Percentiles rank a stretch among this genome's conserved stretches.
Evolutionary conservation across 1,140 invertebrate species (phyloP).

Genomic region (Thalassaphorura encarpata): DNA sequence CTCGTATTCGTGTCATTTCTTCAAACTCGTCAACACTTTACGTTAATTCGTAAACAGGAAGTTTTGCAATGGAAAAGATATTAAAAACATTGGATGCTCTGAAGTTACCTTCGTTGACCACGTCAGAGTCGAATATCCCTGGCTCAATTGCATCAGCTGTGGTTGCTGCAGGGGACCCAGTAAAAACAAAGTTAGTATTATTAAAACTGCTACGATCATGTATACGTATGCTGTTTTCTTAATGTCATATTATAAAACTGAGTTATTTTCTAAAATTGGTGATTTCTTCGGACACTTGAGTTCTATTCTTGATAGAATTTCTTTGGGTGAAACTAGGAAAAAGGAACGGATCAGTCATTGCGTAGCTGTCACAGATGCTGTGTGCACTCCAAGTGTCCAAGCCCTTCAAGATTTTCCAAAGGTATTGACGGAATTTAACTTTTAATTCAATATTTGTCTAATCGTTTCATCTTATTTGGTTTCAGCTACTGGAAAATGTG

Average conservation of each 20-base stretch:
- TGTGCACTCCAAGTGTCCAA: conserved; percentile 19
- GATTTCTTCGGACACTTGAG: not conserved
- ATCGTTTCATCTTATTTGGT: not conserved
- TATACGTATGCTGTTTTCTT: not conserved
- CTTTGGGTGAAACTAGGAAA: conserved; percentile 26
- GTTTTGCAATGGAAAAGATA: conserved; percentile 27
- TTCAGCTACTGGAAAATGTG: conserved; percentile 53
- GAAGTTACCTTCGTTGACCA: conserved; percentile 18
- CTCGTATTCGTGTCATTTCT: too few species aligned
- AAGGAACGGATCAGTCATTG: conserved; percentile 29
- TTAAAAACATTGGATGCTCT: conserved; percentile 25
- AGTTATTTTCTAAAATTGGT: not conserved
- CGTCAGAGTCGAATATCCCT: conserved; percentile 22
- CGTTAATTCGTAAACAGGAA: too few species aligned
- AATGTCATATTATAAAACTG: not conserved
- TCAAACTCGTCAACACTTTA: too few species aligned
- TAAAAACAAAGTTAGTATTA: conserved; percentile 27
- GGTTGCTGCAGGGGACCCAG: conserved; percentile 26
- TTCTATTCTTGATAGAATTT: not conserved
- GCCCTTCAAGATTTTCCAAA: conserved; percentile 19
- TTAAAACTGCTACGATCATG: not conserved
- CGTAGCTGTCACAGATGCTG: conserved; percentile 26
- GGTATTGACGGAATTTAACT: conserved; percentile 9
- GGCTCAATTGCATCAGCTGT: conserved; percentile 26
- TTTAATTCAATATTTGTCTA: not conserved